These are phyloP conservation scores for Cryptoleucopteryx plumbea DNA, from an alignment of 2,113 vertebrate species.

Conservation along the genomic window DNA sequence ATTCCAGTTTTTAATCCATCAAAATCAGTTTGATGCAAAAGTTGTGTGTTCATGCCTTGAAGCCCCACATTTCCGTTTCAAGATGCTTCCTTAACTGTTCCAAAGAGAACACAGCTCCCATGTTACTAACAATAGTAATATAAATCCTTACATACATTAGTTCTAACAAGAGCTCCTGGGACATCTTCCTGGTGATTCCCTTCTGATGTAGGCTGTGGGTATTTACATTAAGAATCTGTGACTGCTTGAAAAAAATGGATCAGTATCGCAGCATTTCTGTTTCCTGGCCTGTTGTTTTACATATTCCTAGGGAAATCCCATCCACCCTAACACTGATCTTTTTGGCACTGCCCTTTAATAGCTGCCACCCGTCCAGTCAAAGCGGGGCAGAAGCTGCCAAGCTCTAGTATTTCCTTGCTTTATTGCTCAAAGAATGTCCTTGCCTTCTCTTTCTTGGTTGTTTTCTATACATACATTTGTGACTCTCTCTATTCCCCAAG, in stretches of 20 bases:
- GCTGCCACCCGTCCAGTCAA: slow-evolving; percentile 11
- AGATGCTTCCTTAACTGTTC: neutral
- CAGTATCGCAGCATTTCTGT: neutral
- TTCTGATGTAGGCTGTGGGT: neutral
- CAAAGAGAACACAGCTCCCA: neutral
- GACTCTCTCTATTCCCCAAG: neutral
- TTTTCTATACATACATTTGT: neutral
- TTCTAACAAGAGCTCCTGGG: neutral
- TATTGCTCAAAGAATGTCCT: neutral
- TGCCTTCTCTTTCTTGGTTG: neutral
- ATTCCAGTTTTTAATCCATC: neutral
- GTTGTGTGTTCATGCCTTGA: neutral
- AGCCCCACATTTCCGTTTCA: neutral
- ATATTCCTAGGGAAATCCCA: neutral
- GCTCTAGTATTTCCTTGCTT: neutral
- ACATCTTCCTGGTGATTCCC: neutral
- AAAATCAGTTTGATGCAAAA: neutral
- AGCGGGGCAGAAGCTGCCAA: neutral
- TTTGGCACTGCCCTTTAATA: neutral
- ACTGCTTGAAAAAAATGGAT: neutral
- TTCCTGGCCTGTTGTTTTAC: neutral
- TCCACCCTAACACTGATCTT: neutral
- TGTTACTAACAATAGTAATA: neutral
- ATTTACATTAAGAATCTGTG: neutral
- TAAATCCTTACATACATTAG: neutral